Conservation (phyloP, 2,888 invertebrate species). For the Listrodromus nycthemerus region DNA sequence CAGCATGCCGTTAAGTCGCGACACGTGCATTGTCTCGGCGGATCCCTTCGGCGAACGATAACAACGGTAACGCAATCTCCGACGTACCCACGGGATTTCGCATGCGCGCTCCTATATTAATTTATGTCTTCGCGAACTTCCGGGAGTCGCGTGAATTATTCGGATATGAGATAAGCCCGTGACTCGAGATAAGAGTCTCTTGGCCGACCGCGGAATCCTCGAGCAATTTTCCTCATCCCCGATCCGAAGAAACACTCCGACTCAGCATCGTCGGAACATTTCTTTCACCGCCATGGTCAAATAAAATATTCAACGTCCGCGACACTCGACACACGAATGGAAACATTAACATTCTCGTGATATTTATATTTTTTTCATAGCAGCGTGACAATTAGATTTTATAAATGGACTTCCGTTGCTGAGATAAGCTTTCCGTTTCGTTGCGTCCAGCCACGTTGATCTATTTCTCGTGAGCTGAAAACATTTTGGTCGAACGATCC, state of each 20-base stretch:
- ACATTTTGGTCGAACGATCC: background rate
- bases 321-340: too few relatives aligned
- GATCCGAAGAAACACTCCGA: background rate
- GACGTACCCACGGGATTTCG: conserved; percentile 34
- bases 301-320: too few relatives aligned
- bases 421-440: too few relatives aligned
- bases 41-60: conserved; percentile 56
- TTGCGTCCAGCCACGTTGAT: too few relatives aligned
- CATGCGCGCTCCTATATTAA: background rate
- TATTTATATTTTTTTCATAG: too few relatives aligned
- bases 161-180: background rate
- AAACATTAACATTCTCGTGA: too few relatives aligned
- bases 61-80: conserved; percentile 29
- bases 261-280: background rate
- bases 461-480: too few relatives aligned
- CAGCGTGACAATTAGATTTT: too few relatives aligned
- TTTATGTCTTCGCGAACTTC: background rate
- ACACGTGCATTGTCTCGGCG: conserved; percentile 54
- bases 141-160: background rate
- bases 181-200: background rate
- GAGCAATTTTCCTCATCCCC: too few relatives aligned
- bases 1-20: conserved; percentile 37
- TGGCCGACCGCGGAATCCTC: background rate
- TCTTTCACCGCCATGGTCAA: too few relatives aligned
- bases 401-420: too few relatives aligned